Evolutionary conservation across 2,888 invertebrate species (phyloP), one percentile per base, ranked within the genome.

Genomic region (Aphodius sticticus): DNA sequence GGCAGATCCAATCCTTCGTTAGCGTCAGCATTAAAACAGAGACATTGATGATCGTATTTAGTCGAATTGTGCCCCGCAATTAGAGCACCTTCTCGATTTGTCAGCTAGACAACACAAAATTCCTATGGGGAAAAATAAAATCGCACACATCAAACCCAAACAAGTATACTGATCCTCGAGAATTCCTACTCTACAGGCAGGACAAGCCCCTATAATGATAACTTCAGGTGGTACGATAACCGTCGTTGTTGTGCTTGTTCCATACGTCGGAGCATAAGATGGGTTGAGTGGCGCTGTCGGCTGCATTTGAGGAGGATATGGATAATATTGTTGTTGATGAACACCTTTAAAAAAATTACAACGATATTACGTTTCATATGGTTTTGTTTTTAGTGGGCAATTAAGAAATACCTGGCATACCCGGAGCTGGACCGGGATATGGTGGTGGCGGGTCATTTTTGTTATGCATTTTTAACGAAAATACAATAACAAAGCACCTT

Each of bases 81-180:
- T 96, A 1, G 95, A 93, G 89, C 97, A 97, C 83, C 96, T 93
- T 85, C 95, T 93, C 86, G 96, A 96, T 86, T 95, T 94, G 88
- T 96, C 91, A 53, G 95, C 93, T 76, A 97, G 90, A 87, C 97
- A 97, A 87, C 96, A 97, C 7, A 97, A 89, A 81, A 97, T 93
- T 70, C 97, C 97, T 69, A 96, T 77, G 0, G 97, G 97, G 87
- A 97, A 97, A 89, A 95, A 96, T 38, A 95, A 90, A 81, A 97
- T 95, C 16, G 96, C 96, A 89, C 96, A 96, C 78, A 95, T 90
- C 14, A 97, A 91, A 79, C 97, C 97, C 72, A 96, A 91, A 85
- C 95, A 95, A 0, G 96, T 95, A 88, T 94, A 97, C 86, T 96
- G 96, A 85, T 97, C 96, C 89, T 97, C 96, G 70, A 97, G 90